Percentiles rank a stretch among this genome's conserved stretches.
phyloP scores from a whole-genome alignment of 2,888 invertebrate species.

The Xylophagus ater region DNA sequence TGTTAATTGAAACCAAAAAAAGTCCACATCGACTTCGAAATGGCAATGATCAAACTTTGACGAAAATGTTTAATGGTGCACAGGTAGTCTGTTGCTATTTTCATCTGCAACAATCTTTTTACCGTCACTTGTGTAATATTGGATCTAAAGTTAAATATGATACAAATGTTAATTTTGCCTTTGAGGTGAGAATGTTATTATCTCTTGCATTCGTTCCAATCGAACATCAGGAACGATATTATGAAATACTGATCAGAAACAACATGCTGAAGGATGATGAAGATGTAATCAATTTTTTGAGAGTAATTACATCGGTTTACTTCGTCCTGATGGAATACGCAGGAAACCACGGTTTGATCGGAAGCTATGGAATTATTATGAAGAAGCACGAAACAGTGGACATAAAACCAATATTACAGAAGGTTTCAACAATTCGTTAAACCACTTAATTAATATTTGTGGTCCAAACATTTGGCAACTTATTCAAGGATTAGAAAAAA shows the following conservation, averaged over 20 bases:
- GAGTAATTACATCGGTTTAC: too few relatives aligned
- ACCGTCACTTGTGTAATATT: not conserved
- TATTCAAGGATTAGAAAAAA: not conserved
- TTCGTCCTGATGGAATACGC: too few relatives aligned
- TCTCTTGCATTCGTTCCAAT: slow-evolving; percentile 2
- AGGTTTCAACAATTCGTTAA: too few relatives aligned
- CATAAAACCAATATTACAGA: too few relatives aligned
- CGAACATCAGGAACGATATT: slow-evolving; percentile 1
- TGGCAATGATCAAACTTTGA: slow-evolving; percentile 3
- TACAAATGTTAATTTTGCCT: not conserved
- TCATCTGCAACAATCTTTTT: slow-evolving; percentile 1
- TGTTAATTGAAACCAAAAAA: slow-evolving; percentile 1
- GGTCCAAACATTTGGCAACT: too few relatives aligned
- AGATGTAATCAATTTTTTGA: too few relatives aligned
- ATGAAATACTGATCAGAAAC: slow-evolving; percentile 1
- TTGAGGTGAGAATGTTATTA: not conserved
- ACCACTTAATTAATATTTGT: too few relatives aligned
- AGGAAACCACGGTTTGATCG: too few relatives aligned
- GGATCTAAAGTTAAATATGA: slow-evolving; percentile 1
- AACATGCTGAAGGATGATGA: slow-evolving; percentile 1
- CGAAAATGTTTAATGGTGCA: slow-evolving; percentile 1
- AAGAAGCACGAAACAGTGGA: too few relatives aligned
- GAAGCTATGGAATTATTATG: too few relatives aligned
- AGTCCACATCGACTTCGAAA: slow-evolving; percentile 1
- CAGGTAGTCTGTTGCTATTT: too few relatives aligned